Evolutionary conservation across 2,888 invertebrate genomes (phyloP).

Genomic region (Chrysolina oricalcia): DNA sequence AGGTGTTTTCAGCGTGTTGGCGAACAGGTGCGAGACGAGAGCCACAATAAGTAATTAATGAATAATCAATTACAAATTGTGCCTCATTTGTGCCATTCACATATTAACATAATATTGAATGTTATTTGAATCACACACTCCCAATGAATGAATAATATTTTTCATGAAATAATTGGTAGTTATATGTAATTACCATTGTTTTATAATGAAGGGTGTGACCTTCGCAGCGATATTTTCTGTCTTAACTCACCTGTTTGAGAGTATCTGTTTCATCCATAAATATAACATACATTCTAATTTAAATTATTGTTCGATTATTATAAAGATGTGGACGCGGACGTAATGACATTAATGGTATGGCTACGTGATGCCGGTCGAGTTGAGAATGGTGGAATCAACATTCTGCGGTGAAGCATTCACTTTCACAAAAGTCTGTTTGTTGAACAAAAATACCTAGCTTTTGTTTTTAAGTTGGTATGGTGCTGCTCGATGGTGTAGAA

Average conservation of each 20-base stretch:
- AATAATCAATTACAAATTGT: slow-evolving; percentile 17
- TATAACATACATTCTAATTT: slow-evolving; percentile 28
- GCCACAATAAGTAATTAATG: slow-evolving; percentile 33
- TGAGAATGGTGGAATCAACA: slow-evolving; percentile 4
- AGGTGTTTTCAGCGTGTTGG: slow-evolving; percentile 23
- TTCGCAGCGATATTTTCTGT: slow-evolving; percentile 27
- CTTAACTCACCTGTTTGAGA: slow-evolving; percentile 8
- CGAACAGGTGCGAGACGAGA: slow-evolving; percentile 35
- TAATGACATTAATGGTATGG: background rate
- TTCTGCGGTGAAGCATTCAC: background rate
- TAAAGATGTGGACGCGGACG: slow-evolving; percentile 2
- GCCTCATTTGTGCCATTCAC: slow-evolving; percentile 44
- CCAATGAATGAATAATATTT: slow-evolving; percentile 45
- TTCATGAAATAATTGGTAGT: slow-evolving; percentile 38
- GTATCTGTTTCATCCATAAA: slow-evolving; percentile 32
- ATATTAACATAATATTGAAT: slow-evolving; percentile 45
- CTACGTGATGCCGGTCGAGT: background rate
- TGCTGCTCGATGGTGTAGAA: background rate
- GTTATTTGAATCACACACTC: slow-evolving; percentile 37
- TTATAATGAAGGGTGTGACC: slow-evolving; percentile 51
- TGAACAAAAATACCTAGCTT: background rate
- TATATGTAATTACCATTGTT: slow-evolving; percentile 45
- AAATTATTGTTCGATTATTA: slow-evolving; percentile 12
- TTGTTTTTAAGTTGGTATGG: background rate
- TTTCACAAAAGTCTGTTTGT: background rate